Evolutionary conservation across 1,140 invertebrate genomes (phyloP), one percentile per base, ranked within the genome.

Genomic region (Drosophila parabipectinata): DNA sequence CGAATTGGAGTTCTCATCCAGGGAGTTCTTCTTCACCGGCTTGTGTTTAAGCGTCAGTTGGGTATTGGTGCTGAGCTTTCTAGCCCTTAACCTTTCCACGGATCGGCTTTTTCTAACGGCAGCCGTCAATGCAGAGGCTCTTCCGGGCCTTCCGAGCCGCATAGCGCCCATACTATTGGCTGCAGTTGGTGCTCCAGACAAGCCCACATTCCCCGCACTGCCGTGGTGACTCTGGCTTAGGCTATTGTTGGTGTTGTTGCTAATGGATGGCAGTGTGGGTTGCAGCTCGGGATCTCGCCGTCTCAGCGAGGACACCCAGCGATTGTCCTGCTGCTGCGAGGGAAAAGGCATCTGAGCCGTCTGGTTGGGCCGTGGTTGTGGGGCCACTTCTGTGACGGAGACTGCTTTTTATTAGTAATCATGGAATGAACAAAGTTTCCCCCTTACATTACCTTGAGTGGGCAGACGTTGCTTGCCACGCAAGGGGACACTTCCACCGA

Each of bases 201-300:
- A 21, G 1, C 59, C 50, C 26, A 91, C 81, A 55, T 91, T 90
- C 26, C 77, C 79, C 1, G 82, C 77, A 71, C 88, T 91, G 8
- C 81, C 77, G 41, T 90, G 84, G 56, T 92, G 87, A 39, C 84
- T 91, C 54, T 85, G 72, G 15, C 62, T 62, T 7, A 79, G 64
- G 50, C 71, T 87, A 47, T 75, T 88, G 41, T 88, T 82, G 4
- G 55, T 24, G 52, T 79, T 87, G 58, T 53, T 87, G 68, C 76
- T 91, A 52, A 95, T 94, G 5, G 94, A 94, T 12, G 95, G 95
- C 52, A 95, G 81, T 6, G 94, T 93, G 1, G 94, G 94, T 77
- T 95, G 95, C 4, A 95, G 92, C 61, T 95, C 94, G 1, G 95
- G 94, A 91, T 95, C 94, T 44, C 95, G 91, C 67, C 93, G 93